Base-by-base conservation (phyloP, 1,140 invertebrate species). In the Halyomorpha halys region DNA sequence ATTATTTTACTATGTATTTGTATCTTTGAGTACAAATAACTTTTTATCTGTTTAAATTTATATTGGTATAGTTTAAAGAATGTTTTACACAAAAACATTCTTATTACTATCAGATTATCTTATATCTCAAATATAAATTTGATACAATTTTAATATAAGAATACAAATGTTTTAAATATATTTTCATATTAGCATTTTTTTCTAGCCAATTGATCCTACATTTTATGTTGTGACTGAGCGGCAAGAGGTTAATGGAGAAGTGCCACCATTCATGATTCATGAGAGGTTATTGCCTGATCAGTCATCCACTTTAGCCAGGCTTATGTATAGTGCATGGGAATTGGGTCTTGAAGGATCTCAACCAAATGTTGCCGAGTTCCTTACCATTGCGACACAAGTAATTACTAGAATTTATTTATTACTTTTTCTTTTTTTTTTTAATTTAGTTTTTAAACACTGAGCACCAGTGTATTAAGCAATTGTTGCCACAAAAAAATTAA, bases 241-340 rank as follows among this genome's bases (percentile, higher is more conserved):
- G n/a, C 25, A 15, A 45, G 60, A 61, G 23, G 44, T 61, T 11
- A 27, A 61, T 25, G 44, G 39, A 44, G 21, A 44, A 27, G n/a
- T 61, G 3, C 60, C 60, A 13, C 44, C 34, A 6, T 23, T 44
- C 25, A 61, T 61, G 60, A 47, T 47, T 15, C 21, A 44, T 15
- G 60, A 61, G 21, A 18, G 60, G n/a, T 27, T 61, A 9, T 23
- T 61, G n/a, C 44, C 39, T 9, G 60, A 61, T 45, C 21, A 18
- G 13, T 15, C 39, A n/a, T 44, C 60, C 2, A 34, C 44, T 19
- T 18, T 61, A 18, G 44, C 39, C 8, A 18, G 60, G 19, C 44
- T 61, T 15, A 45, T 23, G 34, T 61, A 23, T 45, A 18, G 60
- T 45, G 60, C 44, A 11, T 44, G 39, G 39, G 60, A 61, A 23